A percentile compares a stretch with the other conserved stretches of the same genome.
phyloP scores from a whole-genome alignment of 1,140 invertebrate species.

The Drosophila baimaii region DNA sequence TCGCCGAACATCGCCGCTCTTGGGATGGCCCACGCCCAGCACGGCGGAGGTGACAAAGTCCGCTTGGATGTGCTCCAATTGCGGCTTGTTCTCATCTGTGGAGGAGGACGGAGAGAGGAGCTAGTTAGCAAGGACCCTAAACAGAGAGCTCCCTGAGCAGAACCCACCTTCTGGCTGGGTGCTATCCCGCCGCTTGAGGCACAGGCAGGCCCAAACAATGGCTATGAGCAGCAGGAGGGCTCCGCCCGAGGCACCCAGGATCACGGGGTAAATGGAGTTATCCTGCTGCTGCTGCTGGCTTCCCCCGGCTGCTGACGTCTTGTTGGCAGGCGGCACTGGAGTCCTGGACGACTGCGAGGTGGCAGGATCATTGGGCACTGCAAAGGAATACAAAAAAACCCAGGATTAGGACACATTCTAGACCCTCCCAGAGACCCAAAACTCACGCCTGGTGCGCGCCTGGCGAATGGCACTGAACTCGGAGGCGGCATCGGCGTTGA shows the following conservation, averaged over 20 bases:
- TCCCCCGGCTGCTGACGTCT: slow-evolving; percentile 41
- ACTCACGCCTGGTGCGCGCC: slow-evolving; percentile 88
- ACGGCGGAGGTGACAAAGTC: slow-evolving; percentile 84
- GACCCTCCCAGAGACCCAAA: accelerated
- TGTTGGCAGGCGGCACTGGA: slow-evolving; percentile 42
- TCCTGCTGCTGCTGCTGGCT: slow-evolving; percentile 56
- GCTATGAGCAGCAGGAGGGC: slow-evolving; percentile 74
- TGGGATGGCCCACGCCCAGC: slow-evolving; percentile 70
- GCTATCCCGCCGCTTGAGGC: slow-evolving; percentile 84
- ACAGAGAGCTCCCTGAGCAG: background rate
- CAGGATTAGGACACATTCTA: background rate
- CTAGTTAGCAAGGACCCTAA: background rate
- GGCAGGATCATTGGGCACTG: slow-evolving; percentile 44
- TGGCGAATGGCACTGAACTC: slow-evolving; percentile 93
- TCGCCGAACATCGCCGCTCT: slow-evolving; percentile 76
- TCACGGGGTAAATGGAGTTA: slow-evolving; percentile 75
- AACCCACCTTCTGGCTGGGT: slow-evolving; percentile 85
- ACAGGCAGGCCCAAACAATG: slow-evolving; percentile 75
- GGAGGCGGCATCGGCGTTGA: slow-evolving; percentile 93
- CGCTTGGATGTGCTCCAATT: slow-evolving; percentile 85
- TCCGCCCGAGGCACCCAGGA: slow-evolving; percentile 72
- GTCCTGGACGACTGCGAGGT: slow-evolving; percentile 7
- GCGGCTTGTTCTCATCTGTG: slow-evolving; percentile 79
- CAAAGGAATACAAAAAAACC: slow-evolving; percentile 8
- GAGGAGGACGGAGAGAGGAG: background rate